Evolutionary conservation across 2,113 vertebrate genomes (phyloP), one percentile per base, ranked within the genome.

Genomic region (Eleginops maclovinus): DNA sequence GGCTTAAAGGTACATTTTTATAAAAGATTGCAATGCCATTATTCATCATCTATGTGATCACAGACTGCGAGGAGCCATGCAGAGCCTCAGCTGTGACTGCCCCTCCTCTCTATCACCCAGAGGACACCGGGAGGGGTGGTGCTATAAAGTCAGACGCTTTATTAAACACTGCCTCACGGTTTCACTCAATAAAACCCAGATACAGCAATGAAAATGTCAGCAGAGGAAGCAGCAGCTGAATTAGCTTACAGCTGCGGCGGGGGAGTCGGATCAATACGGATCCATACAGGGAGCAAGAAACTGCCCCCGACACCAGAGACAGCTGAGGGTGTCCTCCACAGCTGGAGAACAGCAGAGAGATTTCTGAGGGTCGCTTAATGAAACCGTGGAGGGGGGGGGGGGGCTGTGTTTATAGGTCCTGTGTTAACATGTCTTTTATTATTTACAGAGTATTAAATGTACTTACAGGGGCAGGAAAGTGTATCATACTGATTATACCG

Each of bases 151-250:
- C 43, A 64, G 50, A 28, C 40, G 61, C 47, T 72, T 11, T 31
- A 72, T 83, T 56, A 77, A 63, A 65, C 14, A 55, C 21, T 72
- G 13, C 64, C 79, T 77, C 73, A 87, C 81, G 61, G 55, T 81
- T 83, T 65, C 69, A 79, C 70, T 89, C 64, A 68, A 86, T 83
- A 84, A 77, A 86, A 78, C 71, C 46, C 47, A 65, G 58, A 64
- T 60, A 70, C 62, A 17, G 63, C 78, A 79, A 91, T 91, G 81
- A 89, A 92, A 89, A 91, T 84, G 84, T 90, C 91, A 89, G 44
- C 64, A 5, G 87, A 72, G 72, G 71, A 87, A 85, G 24, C 72
- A 68, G 79, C 22, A 21, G 53, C 44, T 68, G 82, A 87, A 79
- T 91, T 82, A 85, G 81, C 90, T 80, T 51, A 36, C 86, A 89